Conservation (phyloP, 2,113 vertebrate species). For the Ancistrus triradiatus region DNA sequence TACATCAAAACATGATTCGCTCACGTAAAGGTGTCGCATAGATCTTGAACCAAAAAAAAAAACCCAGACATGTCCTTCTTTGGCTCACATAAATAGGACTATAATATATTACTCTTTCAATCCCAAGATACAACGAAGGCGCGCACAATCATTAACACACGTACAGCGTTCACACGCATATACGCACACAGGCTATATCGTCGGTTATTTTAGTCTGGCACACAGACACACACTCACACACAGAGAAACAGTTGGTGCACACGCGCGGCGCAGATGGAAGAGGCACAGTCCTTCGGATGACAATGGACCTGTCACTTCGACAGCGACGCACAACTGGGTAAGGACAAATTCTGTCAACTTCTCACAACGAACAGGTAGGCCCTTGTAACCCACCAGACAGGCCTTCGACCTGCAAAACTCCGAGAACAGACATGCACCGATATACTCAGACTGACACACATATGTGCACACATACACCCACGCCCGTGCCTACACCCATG, state of each 20-base stretch:
- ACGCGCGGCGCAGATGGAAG: conserved; percentile 2
- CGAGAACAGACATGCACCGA: not conserved
- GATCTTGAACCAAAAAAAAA: conserved; percentile 23
- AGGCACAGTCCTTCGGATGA: conserved; percentile 17
- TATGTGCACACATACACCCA: conserved; percentile 32
- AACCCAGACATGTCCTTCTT: conserved; percentile 56
- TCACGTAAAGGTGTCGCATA: conserved; percentile 12
- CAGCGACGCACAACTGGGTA: not conserved
- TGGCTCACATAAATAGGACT: conserved; percentile 32
- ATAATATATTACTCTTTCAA: conserved; percentile 65
- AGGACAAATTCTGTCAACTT: conserved; percentile 1
- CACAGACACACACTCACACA: conserved; percentile 1
- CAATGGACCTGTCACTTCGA: conserved; percentile 24
- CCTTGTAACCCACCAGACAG: not conserved
- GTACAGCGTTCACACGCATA: conserved; percentile 2
- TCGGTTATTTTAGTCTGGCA: conserved; percentile 5
- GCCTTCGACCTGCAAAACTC: conserved; percentile 11
- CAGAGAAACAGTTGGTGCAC: not conserved
- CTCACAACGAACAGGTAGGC: conserved; percentile 16
- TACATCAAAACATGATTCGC: conserved; percentile 7
- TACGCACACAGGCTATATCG: not conserved
- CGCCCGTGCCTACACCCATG: conserved; percentile 83
- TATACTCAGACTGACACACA: not conserved
- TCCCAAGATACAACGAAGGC: conserved; percentile 47
- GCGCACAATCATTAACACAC: conserved; percentile 24